Conservation (phyloP, 2,888 invertebrate genomes). For the Spilosoma lubricipeda region DNA sequence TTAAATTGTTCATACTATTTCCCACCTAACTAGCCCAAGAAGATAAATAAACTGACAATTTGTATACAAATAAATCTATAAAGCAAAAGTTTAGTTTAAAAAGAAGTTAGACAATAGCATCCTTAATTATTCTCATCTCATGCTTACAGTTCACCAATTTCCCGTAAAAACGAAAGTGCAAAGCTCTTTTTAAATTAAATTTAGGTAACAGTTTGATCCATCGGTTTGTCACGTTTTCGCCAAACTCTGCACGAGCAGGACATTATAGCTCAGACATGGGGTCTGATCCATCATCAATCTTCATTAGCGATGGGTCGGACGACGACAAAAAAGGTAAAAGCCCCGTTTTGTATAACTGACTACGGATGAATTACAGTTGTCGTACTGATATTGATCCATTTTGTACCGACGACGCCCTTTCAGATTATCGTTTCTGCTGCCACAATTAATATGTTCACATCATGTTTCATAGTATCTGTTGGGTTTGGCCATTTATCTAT, state of each 20-base stretch:
- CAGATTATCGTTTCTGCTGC: not conserved
- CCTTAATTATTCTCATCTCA: too few species aligned
- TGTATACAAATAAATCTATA: too few species aligned
- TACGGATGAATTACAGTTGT: constrained; percentile 30
- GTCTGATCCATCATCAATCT: constrained; percentile 44
- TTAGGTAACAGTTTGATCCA: not conserved
- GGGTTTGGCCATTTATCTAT: not conserved
- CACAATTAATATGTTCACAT: not conserved
- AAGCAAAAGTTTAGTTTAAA: not conserved
- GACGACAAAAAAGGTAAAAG: constrained; percentile 40
- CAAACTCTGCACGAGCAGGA: constrained; percentile 21
- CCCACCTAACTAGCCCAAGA: too few species aligned
- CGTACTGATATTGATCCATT: constrained; percentile 4
- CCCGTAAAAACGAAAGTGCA: not conserved
- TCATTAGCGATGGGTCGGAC: constrained; percentile 30
- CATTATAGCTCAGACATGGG: constrained; percentile 28
- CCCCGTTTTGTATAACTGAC: constrained; percentile 28
- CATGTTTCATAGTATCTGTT: not conserved
- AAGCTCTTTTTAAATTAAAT: not conserved
- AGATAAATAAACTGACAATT: too few species aligned
- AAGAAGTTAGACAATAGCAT: not conserved
- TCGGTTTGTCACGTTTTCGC: not conserved
- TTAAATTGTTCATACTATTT: too few species aligned
- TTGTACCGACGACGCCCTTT: not conserved
- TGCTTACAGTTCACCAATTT: too few species aligned